Evolutionary conservation across 2,797 vertebrate species (phyloP), one percentile per base, ranked within the genome.

Genomic region (Emys orbicularis): DNA sequence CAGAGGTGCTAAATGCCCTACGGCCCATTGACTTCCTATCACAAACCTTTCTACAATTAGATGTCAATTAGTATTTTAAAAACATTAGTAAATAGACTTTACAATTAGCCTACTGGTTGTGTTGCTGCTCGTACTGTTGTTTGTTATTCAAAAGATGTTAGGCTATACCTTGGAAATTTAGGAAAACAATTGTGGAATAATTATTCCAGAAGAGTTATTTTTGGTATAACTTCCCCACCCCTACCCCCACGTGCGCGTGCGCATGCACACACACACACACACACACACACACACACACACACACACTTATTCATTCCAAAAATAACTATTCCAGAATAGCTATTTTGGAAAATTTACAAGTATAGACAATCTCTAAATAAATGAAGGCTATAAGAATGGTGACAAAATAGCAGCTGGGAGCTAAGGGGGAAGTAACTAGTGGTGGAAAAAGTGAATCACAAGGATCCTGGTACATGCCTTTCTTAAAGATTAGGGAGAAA

Each of bases 51-150:
- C 72, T 83, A 37, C 54, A 41, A 87, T 3, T 79, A 61, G 79
- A 79, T 21, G 12, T 59, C 44, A 56, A 90, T 72, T 90, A 76
- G 50, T 5, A 5, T 92, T 86, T 94, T 87, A 80, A 59, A 87
- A 77, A 72, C 82, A 93, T 77, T 81, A 89, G 19, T 80, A 90
- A 82, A 57, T 4, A 94, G 57, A 44, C 50, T 8, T 31, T 15
- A 82, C 57, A 92, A 79, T 68, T 94, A 84, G 84, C 52, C 52
- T 85, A 77, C 84, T 81, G 31, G 81, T 85, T 94, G 65, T 37
- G 19, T 90, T 80, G n/a, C 68, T 90, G 74, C 47, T 15, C 34
- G 12, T 21, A 68, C 87, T 92, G 81, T 37, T 68, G 81, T 37
- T 68, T 68, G 18, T 68, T 68, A 68, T 68, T 68, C 65, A 68